Percentiles rank a stretch among this genome's conserved stretches.
Conservation (phyloP, 2,888 invertebrate species). For the Toxonevra muliebris region DNA sequence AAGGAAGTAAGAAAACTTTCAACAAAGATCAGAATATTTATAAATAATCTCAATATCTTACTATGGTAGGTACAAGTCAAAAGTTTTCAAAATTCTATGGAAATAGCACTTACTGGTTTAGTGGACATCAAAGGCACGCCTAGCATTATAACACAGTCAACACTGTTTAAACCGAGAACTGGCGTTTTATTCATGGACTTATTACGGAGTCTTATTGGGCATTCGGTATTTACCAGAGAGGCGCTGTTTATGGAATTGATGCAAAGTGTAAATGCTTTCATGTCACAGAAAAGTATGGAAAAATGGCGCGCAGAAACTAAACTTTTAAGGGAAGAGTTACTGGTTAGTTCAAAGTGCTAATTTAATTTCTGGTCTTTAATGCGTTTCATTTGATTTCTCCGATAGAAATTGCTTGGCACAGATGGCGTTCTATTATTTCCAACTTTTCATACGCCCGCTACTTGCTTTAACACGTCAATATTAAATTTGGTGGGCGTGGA, state of each 20-base stretch:
- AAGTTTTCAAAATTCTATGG: constrained; percentile 40
- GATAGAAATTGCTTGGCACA: constrained; percentile 68
- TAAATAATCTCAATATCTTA: neutral
- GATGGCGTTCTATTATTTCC: constrained; percentile 80
- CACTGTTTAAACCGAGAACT: constrained; percentile 41
- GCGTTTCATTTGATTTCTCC: constrained; percentile 5
- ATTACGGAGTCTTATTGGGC: constrained; percentile 50
- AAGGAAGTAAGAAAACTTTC: constrained; percentile 43
- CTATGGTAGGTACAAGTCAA: constrained; percentile 45
- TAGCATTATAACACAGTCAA: constrained; percentile 52
- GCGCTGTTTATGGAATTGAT: constrained; percentile 53
- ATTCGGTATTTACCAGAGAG: constrained; percentile 56
- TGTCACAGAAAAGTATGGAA: constrained; percentile 41
- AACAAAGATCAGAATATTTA: neutral
- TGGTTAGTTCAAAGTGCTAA: constrained; percentile 41
- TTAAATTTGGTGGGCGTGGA: constrained; percentile 62
- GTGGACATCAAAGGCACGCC: constrained; percentile 51
- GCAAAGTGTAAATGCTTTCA: constrained; percentile 46
- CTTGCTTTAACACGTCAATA: constrained; percentile 73
- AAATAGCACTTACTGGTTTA: constrained; percentile 44
- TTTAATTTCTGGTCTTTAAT: neutral
- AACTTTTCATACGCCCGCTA: constrained; percentile 73
- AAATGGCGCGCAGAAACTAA: constrained; percentile 46
- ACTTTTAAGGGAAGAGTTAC: constrained; percentile 45
- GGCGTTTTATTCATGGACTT: constrained; percentile 32